Evolutionary conservation across 2,888 invertebrate genomes (phyloP).

Genomic region (Philhelius pedissequus): DNA sequence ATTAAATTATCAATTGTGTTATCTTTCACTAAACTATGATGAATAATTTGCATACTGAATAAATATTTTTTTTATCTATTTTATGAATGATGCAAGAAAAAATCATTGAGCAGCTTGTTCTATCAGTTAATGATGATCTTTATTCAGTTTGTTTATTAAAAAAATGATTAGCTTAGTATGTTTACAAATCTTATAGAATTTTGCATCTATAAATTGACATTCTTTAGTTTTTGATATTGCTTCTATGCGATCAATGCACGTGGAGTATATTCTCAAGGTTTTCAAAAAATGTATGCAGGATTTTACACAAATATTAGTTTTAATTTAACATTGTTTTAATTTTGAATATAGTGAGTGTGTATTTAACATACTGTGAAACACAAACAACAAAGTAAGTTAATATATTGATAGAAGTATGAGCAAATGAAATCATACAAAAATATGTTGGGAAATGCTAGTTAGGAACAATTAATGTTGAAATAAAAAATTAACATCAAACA

Average conservation of each 20-base stretch:
- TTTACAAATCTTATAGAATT: neutral
- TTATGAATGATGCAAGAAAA: neutral
- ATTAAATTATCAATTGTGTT: neutral
- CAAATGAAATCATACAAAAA: too few relatives aligned
- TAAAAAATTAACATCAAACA: too few relatives aligned
- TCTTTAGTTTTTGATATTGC: neutral
- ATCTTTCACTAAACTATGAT: neutral
- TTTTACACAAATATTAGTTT: neutral
- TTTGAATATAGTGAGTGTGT: neutral
- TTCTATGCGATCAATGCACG: neutral
- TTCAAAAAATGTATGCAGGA: neutral
- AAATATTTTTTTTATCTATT: neutral
- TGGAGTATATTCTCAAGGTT: neutral
- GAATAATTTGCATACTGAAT: neutral
- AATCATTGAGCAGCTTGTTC: neutral
- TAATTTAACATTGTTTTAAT: neutral
- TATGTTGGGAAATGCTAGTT: too few relatives aligned
- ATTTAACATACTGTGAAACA: neutral
- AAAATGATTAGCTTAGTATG: neutral
- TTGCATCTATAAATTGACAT: neutral
- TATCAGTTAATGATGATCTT: neutral
- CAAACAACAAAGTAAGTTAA: neutral
- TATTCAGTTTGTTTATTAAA: neutral
- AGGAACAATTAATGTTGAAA: too few relatives aligned
- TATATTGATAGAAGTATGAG: too few relatives aligned